Evolutionary conservation across 1,140 invertebrate species (phyloP), one percentile per base, ranked within the genome.

Genomic region (Heliconius himera): DNA sequence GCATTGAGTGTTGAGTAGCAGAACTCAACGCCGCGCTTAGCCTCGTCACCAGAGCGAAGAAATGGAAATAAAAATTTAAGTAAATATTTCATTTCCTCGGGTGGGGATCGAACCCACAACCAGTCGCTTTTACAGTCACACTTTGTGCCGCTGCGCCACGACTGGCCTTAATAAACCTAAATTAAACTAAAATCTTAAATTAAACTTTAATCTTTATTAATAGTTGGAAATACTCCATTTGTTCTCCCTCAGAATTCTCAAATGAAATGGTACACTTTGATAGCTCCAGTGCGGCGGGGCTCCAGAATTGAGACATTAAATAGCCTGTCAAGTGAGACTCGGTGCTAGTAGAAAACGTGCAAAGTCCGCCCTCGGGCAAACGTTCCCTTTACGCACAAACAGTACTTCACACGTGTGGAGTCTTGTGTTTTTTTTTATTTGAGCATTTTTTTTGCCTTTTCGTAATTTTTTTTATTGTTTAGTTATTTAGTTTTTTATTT

Each of bases 311-410:
- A 78, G 76, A 33, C 76, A 78, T 78, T 78, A 78, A 78, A 73
- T 73, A 73, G 70, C 71, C 71, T 78, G 76, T 78, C 76, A 78
- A 78, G 76, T 56, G 76, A 56, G 71, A 60, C 66, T 81, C 70
- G 46, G 38, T 74, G 33, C 74, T 73, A 76, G 70, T 73, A 26
- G 73, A 66, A 22, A 66, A 71, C 76, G 73, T 76, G 77, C 72
- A 74, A 66, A 70, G 41, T 82, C 73, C 22, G 77, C 81, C 80
- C 72, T 46, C 60, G 77, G 75, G 80, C 51, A 9, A 66, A 79
- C 81, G 20, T 18, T 74, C 80, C 49, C 70, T 5, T 70, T 46
- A 76, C 77, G 73, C 56, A 79, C 70, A 75, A 76, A 81, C 74
- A 72, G 20, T 74, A 16, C 29, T 70, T 70, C 18, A 26, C 60